A percentile compares a stretch with the other conserved stretches of the same genome.
Conservation (phyloP, 2,888 invertebrate genomes). For the Harpalus rubripes region DNA sequence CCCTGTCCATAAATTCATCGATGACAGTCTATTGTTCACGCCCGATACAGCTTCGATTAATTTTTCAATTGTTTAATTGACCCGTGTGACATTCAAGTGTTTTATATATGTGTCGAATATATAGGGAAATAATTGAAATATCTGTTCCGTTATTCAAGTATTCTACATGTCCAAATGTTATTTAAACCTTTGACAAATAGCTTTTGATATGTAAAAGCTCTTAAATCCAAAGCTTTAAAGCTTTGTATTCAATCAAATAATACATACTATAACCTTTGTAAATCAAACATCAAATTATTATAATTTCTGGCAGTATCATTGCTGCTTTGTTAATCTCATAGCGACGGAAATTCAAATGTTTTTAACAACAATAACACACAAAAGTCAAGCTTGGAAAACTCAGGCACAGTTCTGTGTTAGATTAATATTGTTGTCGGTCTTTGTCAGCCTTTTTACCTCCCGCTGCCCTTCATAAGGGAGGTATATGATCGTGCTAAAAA, state of each 20-base stretch:
- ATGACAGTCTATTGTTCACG: constrained; percentile 52
- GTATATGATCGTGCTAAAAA: too few species aligned
- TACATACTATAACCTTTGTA: not conserved
- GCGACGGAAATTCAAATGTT: too few species aligned
- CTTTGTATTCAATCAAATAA: too few species aligned
- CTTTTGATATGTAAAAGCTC: not conserved
- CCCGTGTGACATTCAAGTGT: constrained; percentile 58
- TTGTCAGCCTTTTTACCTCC: too few species aligned
- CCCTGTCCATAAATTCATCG: constrained; percentile 41
- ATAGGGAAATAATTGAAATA: constrained; percentile 8
- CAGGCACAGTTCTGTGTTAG: too few species aligned
- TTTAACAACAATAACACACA: too few species aligned
- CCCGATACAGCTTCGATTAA: constrained; percentile 54
- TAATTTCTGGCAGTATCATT: too few species aligned
- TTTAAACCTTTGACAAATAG: not conserved
- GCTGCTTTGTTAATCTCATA: too few species aligned
- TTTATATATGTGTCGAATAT: constrained; percentile 22
- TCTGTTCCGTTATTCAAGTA: not conserved
- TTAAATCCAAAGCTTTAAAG: not conserved
- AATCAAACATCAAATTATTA: not conserved
- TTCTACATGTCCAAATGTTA: not conserved
- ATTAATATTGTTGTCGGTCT: too few species aligned
- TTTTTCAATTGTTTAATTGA: constrained; percentile 63
- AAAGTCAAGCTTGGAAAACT: too few species aligned
- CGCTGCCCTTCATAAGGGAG: too few species aligned